Conservation (phyloP, 2,888 invertebrate species). For the Oxyteleia sp. region DNA sequence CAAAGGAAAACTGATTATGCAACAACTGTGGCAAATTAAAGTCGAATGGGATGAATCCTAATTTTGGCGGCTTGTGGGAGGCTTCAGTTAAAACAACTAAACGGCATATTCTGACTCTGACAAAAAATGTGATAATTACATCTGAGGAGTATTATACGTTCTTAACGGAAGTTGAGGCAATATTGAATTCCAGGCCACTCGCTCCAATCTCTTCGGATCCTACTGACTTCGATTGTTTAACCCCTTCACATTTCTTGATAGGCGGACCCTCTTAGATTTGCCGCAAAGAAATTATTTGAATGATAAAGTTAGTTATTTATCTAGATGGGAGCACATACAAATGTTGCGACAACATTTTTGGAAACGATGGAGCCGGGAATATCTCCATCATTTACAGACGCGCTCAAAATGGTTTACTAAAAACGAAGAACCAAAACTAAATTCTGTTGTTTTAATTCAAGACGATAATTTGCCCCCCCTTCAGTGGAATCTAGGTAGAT, state of each 20-base stretch:
- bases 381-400: conserved; percentile 14
- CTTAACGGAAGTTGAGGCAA: conserved; percentile 8
- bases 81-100: too few species aligned
- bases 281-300: conserved; percentile 12
- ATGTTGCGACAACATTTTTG: conserved; percentile 20
- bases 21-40: conserved; percentile 21
- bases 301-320: conserved; percentile 69
- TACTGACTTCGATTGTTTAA: conserved; percentile 5
- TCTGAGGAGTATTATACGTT: conserved; percentile 10
- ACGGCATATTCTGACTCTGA: not conserved
- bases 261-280: conserved; percentile 1
- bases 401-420: conserved; percentile 22
- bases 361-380: conserved; percentile 22
- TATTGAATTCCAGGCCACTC: conserved; percentile 13
- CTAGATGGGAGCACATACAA: conserved; percentile 15
- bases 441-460: too few species aligned
- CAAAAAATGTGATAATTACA: not conserved
- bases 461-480: too few species aligned
- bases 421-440: too few species aligned
- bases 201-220: conserved; percentile 15
- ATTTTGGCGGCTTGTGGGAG: too few species aligned
- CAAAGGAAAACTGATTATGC: conserved; percentile 65
- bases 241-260: not conserved
- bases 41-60: conserved; percentile 17
- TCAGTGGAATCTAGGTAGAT: too few species aligned